Percentiles rank a stretch among this genome's conserved stretches.
Evolutionary conservation across 2,888 invertebrate species (phyloP).

Genomic region (Macroteleia sp.): DNA sequence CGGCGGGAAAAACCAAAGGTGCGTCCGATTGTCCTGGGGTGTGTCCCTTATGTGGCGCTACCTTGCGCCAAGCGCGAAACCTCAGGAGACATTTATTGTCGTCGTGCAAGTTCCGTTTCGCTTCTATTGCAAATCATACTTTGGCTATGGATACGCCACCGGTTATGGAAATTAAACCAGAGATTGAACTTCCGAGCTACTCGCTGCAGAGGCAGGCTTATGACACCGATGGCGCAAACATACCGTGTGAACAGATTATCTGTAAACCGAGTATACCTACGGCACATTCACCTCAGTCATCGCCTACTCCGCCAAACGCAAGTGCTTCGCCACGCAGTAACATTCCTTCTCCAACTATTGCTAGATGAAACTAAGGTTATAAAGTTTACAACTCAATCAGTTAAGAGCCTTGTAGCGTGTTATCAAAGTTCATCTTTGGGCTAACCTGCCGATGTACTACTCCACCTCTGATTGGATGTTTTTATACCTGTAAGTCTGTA

Average conservation of each 20-base stretch:
- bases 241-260: constrained; percentile 78
- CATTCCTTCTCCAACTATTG: constrained; percentile 78
- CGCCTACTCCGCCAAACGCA: constrained; percentile 67
- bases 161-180: constrained; percentile 79
- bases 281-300: constrained; percentile 33
- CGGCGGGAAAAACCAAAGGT: constrained; percentile 84
- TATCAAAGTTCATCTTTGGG: too few species aligned
- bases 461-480: too few species aligned
- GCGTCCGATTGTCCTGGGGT: constrained; percentile 87
- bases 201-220: constrained; percentile 58
- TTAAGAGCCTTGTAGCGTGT: too few species aligned
- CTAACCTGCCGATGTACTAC: too few species aligned
- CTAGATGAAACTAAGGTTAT: constrained; percentile 77
- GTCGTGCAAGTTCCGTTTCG: constrained; percentile 82
- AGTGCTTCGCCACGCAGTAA: constrained; percentile 77
- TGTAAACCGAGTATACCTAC: constrained; percentile 79
- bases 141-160: constrained; percentile 70
- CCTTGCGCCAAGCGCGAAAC: constrained; percentile 86
- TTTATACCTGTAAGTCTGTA: too few species aligned
- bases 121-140: constrained; percentile 72
- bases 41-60: constrained; percentile 86
- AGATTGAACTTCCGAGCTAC: constrained; percentile 74
- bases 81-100: constrained; percentile 85
- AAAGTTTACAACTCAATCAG: too few species aligned
- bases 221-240: constrained; percentile 59